Evolutionary conservation across 2,888 invertebrate genomes (phyloP).

Genomic region (Fragum sueziense): DNA sequence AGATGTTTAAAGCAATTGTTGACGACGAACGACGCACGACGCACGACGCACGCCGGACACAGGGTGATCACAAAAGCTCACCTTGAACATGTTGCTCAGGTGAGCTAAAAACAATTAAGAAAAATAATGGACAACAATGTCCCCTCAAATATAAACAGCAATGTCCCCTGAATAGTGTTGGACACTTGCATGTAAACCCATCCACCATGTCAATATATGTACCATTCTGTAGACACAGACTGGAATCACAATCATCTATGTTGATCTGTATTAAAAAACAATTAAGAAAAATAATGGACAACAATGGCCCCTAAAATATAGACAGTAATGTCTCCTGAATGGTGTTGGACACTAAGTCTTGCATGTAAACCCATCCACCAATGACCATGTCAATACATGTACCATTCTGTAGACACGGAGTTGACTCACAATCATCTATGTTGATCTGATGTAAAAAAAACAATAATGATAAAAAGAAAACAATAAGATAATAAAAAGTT

Average conservation of each 20-base stretch:
- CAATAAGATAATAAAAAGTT: no score
- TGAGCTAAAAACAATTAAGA: no score
- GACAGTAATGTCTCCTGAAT: conserved; percentile 44
- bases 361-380: conserved; percentile 34
- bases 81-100: no score
- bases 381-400: conserved; percentile 43
- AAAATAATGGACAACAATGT: conserved; percentile 50
- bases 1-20: no score
- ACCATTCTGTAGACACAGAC: conserved; percentile 33
- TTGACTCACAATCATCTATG: conserved; percentile 39
- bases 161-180: conserved; percentile 35
- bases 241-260: conserved; percentile 39
- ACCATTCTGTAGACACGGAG: conserved; percentile 34
- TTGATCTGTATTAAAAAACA: conserved; percentile 41
- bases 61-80: no score
- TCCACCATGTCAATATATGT: conserved; percentile 41
- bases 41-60: no score
- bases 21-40: no score
- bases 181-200: conserved; percentile 37
- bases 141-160: no score
- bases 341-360: conserved; percentile 36
- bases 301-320: no score
- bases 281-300: no score
- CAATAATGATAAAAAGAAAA: no score
- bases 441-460: no score